A percentile compares a stretch with the other conserved stretches of the same genome.
phyloP scores from a whole-genome alignment of 2,113 vertebrate species.

The Ophiodon elongatus region DNA sequence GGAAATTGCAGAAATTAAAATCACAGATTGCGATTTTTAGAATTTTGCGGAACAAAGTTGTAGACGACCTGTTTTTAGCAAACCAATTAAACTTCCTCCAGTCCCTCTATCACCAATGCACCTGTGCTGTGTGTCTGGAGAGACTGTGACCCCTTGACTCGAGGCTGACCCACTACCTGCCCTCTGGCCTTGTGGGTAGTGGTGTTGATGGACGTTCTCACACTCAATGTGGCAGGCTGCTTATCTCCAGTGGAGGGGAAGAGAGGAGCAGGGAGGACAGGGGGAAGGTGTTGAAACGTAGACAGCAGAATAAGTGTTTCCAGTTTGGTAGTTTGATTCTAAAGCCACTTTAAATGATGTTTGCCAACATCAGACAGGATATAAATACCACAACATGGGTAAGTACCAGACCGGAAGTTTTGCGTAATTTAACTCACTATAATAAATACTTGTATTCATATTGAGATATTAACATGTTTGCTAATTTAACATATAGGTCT shows the following conservation, averaged over 20 bases:
- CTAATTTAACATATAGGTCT: not conserved
- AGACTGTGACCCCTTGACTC: constrained; percentile 44
- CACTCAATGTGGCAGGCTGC: constrained; percentile 56
- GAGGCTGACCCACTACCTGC: constrained; percentile 51
- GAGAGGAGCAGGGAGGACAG: not conserved
- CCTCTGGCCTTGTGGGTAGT: constrained; percentile 62
- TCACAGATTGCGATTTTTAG: not conserved
- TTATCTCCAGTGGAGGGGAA: constrained; percentile 51
- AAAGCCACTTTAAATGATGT: not conserved
- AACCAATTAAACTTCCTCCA: constrained; percentile 6
- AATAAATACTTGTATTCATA: not conserved
- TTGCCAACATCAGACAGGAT: not conserved
- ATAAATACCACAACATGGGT: not conserved
- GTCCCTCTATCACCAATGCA: constrained; percentile 40
- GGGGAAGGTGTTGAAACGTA: constrained; percentile 28
- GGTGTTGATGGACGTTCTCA: constrained; percentile 74
- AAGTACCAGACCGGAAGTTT: not conserved
- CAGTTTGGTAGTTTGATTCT: not conserved
- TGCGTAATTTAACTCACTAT: not conserved
- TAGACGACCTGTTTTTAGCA: constrained; percentile 5
- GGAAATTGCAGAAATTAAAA: not conserved
- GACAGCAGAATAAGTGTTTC: constrained; percentile 7
- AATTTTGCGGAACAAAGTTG: not conserved
- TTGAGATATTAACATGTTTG: not conserved
- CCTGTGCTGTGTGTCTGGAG: constrained; percentile 55